Evolutionary conservation across 1,140 invertebrate genomes (phyloP), one percentile per base, ranked within the genome.

Genomic region (Mylabris phalerata): DNA sequence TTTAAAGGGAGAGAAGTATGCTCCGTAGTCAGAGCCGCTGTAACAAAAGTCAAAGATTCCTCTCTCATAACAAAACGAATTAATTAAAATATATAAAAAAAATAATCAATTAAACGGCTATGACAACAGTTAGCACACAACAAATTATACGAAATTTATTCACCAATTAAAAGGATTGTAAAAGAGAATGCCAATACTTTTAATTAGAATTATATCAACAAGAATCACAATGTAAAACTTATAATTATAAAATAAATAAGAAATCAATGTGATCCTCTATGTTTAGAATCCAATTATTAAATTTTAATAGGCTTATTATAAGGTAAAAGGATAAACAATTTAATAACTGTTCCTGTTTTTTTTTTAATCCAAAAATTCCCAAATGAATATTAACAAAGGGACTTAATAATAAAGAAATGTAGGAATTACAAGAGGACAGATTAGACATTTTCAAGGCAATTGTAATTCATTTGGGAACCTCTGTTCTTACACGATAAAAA

Each of bases 21-120:
- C 67, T 72, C 70, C 67, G 67, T 70, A 59, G 68, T 72, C 68
- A 73, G 71, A 72, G 71, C 70, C 68, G 71, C 71, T 73, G 71
- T 68, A 73, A 73, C 69, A 72, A 71, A 72, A 72, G 67, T 69
- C 61, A 68, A 67, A 19, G 19, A 19, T 19, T 32, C 32, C 4
- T 32, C 32, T 32, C 32, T 32, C 32, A 32, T 5, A 32, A 32
- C 4, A 32, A 0, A 1, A 32, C 27, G n/a, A 32, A 32, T 4
- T 7, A 32, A 32, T 5, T 32, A 19, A 19, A 19, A 19, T 19
- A 19, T 19, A 19, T 1, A 19, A 19, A 13, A 19, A 19, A 4
- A 32, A 7, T 56, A 67, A 13, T 72, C 58, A 71, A 67, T 70
- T 70, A 66, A 19, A 66, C 59, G 72, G 69, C 72, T 72, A 64